Evolutionary conservation across 2,888 invertebrate species (phyloP).

Genomic region (Baronia brevicornis): DNA sequence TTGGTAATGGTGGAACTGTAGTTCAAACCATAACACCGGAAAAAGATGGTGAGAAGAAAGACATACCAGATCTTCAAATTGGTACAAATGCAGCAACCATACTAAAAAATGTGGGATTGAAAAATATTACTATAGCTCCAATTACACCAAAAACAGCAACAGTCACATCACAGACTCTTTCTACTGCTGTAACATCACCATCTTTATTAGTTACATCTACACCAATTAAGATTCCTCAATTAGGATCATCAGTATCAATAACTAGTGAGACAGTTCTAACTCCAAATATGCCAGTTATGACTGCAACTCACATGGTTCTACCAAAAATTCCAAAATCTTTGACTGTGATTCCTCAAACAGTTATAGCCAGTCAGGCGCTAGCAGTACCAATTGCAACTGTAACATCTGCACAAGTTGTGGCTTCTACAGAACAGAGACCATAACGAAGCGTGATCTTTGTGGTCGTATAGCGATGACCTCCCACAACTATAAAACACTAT

Average conservation of each 20-base stretch:
- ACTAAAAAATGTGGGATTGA: conserved; percentile 64
- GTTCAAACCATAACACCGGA: conserved; percentile 39
- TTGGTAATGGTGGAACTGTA: conserved; percentile 58
- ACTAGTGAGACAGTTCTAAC: conserved; percentile 43
- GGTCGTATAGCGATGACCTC: conserved; percentile 42
- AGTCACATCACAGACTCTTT: conserved; percentile 45
- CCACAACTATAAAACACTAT: conserved; percentile 20
- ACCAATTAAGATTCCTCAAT: conserved; percentile 46
- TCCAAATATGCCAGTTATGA: conserved; percentile 34
- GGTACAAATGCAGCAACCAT: conserved; percentile 57
- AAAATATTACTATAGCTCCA: conserved; percentile 68
- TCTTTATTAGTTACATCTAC: conserved; percentile 43
- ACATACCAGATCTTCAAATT: conserved; percentile 38
- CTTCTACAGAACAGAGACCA: conserved; percentile 34
- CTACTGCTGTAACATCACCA: conserved; percentile 39
- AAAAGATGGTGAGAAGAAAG: conserved; percentile 36
- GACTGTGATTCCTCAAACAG: conserved; percentile 84
- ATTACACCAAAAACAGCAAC: conserved; percentile 59
- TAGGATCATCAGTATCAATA: conserved; percentile 49
- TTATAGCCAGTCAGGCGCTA: conserved; percentile 26
- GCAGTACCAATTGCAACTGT: conserved; percentile 20
- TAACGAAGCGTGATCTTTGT: conserved; percentile 57
- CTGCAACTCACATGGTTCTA: conserved; percentile 63
- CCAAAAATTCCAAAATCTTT: conserved; percentile 88
- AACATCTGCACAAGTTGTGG: conserved; percentile 21